Evolutionary conservation across 2,797 vertebrate species (phyloP), one percentile per base, ranked within the genome.

Genomic region (Cossypha heuglini): DNA sequence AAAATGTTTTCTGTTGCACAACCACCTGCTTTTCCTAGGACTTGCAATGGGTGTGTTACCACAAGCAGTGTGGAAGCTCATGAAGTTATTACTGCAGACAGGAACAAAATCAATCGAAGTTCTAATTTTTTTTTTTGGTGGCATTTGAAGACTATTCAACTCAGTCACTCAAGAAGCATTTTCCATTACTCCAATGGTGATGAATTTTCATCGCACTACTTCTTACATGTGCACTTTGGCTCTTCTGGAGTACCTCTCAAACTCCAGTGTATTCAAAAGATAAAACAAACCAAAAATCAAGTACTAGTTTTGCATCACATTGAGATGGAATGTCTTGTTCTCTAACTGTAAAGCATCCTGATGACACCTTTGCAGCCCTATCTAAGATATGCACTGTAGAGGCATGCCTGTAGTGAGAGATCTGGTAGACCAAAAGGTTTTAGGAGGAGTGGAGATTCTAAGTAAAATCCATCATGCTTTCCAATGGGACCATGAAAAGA

Each of bases 331-430:
- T 48, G 52, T 85, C 57, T 71, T 62, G 28, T 22, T 68, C 25
- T 22, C 43, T 46, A 86, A 35, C 29, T 83, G 54, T n/a, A 69
- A 48, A 84, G 48, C 5, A 62, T 16, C 20, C 55, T 64, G 33
- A 42, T 88, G 38, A 9, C 77, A 92, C 45, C 57, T 49, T 37
- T 31, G 46, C 22, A 71, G 9, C 29, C 29, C 8, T 6, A 2
- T 8, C 22, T 19, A 16, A 62, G 18, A 43, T 10, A 20, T 0
- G 5, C 0, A 0, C 35, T 81, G 21, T 1, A 42, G 19, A 18
- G 4, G 9, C 2, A 7, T 6, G 7, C 40, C 49, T 48, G 38
- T 11, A 48, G 16, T n/a, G 48, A 76, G 67, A 74, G 33, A n/a
- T 28, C 22, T 58, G 29, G 35, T 48, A 81, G 37, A 40, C 9